Evolutionary conservation across 1,140 invertebrate species (phyloP).

Genomic region (Pemphigus obesinymphae): DNA sequence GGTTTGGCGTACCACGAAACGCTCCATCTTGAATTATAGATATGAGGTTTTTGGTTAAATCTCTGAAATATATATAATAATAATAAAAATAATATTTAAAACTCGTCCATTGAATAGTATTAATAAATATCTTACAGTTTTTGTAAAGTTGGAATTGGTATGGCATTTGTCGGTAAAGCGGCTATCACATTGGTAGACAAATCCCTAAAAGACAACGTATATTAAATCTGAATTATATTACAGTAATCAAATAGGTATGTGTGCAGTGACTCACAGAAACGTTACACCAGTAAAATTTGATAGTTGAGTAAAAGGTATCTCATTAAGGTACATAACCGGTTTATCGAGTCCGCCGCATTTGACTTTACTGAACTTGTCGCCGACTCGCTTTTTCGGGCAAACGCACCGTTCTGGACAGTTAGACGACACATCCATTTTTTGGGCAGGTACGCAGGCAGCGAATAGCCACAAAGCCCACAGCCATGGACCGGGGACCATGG

Average conservation of each 20-base stretch:
- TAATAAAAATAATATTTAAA: not conserved
- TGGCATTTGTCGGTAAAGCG: slow-evolving; percentile 38
- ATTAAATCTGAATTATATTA: not conserved
- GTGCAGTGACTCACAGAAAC: not conserved
- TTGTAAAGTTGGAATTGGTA: slow-evolving; percentile 42
- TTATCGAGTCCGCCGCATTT: slow-evolving; percentile 18
- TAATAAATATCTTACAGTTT: slow-evolving; percentile 44
- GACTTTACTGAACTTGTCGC: slow-evolving; percentile 22
- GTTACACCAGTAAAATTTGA: not conserved
- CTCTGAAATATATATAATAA: slow-evolving; percentile 40
- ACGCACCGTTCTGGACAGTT: not conserved
- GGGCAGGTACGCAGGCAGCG: not conserved
- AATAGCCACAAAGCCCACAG: not conserved
- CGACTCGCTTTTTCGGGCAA: not conserved
- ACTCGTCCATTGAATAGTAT: too few relatives aligned
- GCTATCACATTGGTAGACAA: slow-evolving; percentile 44
- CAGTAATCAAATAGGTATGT: not conserved
- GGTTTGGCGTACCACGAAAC: slow-evolving; percentile 41
- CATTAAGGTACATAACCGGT: slow-evolving; percentile 1
- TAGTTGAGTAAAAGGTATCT: not conserved
- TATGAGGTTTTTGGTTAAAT: slow-evolving; percentile 45
- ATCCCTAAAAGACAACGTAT: slow-evolving; percentile 42
- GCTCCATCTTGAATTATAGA: slow-evolving; percentile 46
- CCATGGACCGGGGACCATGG: not conserved
- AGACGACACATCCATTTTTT: not conserved